These are phyloP conservation scores for Oriolus oriolus DNA, from an alignment of 2,113 vertebrate species.

Conservation along the genomic window DNA sequence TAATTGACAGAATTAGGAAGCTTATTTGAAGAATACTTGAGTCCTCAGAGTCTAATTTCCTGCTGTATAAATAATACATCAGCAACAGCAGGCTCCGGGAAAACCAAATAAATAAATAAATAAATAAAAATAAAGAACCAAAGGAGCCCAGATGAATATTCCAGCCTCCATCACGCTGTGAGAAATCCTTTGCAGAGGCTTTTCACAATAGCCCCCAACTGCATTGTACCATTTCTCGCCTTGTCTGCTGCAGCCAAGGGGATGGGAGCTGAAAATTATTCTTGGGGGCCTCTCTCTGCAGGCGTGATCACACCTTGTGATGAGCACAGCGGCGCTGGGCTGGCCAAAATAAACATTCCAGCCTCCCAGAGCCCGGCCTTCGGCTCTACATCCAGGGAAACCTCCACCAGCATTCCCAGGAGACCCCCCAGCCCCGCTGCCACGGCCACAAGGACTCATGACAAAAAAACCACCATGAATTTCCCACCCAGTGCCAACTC, in stretches of 20 bases:
- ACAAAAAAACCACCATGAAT: accelerated
- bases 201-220: constrained; percentile 14
- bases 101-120: neutral
- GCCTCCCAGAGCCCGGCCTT: neutral
- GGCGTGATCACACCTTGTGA: constrained; percentile 46
- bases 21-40: constrained; percentile 59
- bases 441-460: neutral
- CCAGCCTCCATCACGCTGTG: neutral
- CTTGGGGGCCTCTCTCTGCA: neutral
- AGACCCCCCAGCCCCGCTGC: accelerated
- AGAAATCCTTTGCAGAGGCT: constrained; percentile 22
- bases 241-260: neutral
- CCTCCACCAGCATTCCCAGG: neutral
- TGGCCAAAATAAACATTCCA: neutral
- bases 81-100: constrained; percentile 32
- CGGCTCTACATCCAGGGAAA: neutral
- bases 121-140: neutral
- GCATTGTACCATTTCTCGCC: constrained; percentile 39
- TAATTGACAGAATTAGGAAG: constrained; percentile 65
- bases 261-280: constrained; percentile 26
- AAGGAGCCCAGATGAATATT: neutral
- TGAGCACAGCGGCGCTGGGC: neutral
- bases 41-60: constrained; percentile 66
- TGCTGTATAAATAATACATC: constrained; percentile 65
- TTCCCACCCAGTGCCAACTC: accelerated